These are phyloP conservation scores for Aphrophora alni DNA, from an alignment of 2,888 invertebrate genomes.

Conservation along the genomic window DNA sequence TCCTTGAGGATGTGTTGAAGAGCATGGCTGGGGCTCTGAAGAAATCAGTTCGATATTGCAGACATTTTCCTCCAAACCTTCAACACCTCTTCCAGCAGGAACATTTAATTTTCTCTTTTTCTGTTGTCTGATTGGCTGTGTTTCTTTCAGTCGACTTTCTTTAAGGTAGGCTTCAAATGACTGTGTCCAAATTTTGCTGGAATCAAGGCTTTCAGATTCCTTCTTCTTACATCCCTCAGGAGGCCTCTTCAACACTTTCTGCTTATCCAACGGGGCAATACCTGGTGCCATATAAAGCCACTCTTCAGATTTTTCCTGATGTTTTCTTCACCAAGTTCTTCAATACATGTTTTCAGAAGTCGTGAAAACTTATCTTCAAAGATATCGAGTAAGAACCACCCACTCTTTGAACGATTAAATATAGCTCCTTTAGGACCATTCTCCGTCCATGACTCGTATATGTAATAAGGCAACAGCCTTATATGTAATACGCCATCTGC, in stretches of 20 bases:
- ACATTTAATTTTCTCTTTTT: constrained; percentile 17
- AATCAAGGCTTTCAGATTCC: neutral
- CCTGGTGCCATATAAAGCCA: constrained; percentile 35
- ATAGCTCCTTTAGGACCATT: neutral
- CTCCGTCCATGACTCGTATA: constrained; percentile 37
- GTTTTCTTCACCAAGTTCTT: neutral
- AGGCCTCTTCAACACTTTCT: too few relatives aligned
- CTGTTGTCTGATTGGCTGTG: neutral
- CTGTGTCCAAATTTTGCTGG: neutral
- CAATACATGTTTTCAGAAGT: constrained; percentile 25
- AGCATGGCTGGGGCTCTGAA: constrained; percentile 11
- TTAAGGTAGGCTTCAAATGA: neutral
- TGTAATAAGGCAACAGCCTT: constrained; percentile 47
- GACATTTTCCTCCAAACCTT: neutral
- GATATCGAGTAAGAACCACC: neutral
- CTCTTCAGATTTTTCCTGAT: constrained; percentile 11
- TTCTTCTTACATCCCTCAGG: neutral
- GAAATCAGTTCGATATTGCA: too few relatives aligned
- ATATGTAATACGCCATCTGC: constrained; percentile 45
- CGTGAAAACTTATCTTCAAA: neutral
- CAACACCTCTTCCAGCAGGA: neutral
- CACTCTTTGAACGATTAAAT: neutral
- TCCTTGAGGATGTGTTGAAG: neutral
- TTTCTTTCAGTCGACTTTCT: neutral
- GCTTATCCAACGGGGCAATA: too few relatives aligned